Base-by-base conservation (phyloP, 2,888 invertebrate species). In the Lottia scabra region DNA sequence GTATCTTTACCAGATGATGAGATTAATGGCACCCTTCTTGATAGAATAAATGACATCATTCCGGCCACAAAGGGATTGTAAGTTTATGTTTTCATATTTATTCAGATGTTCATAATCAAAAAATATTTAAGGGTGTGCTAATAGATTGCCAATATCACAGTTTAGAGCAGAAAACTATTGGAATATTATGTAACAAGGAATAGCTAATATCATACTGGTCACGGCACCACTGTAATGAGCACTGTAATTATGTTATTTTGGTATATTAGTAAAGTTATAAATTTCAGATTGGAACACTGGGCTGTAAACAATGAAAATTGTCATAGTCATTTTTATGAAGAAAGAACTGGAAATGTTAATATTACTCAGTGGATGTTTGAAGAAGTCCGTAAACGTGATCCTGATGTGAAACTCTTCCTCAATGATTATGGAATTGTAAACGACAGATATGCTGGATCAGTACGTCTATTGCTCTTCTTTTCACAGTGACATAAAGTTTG, bases 221-320 rank as follows among this genome's bases (percentile, higher is more conserved):
- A n/a, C n/a, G n/a, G n/a, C n/a, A n/a, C n/a, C n/a, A n/a, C n/a
- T n/a, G n/a, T n/a, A n/a, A n/a, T n/a, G n/a, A n/a, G n/a, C 6
- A 6, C 6, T 38, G 10, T 6, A 38, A 38, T 38, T 38, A 38
- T 38, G 10, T 38, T 1, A 5, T 38, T 38, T 38, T 38, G 10
- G 5, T 38, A 38, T 38, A 30, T 30, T 30, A 30, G 2, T 30
- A 30, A 2, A 38, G 48, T 6, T 45, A 19, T 46, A 19, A 62
- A 16, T 43, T 48, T 19, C 64, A 83, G 83, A 44, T 71, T 81
- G 13, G 74, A 78, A 65, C 82, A 81, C 67, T 83, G 81, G 83
- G 83, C 82, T 69, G 83, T 83, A 3, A 83, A 83, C 73, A 83
- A 83, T 65, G 83, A 83, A 48, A 78, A 80, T 67, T 27, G 78